Conservation (phyloP, 2,888 invertebrate species). For the Scaptomyza tumidula region DNA sequence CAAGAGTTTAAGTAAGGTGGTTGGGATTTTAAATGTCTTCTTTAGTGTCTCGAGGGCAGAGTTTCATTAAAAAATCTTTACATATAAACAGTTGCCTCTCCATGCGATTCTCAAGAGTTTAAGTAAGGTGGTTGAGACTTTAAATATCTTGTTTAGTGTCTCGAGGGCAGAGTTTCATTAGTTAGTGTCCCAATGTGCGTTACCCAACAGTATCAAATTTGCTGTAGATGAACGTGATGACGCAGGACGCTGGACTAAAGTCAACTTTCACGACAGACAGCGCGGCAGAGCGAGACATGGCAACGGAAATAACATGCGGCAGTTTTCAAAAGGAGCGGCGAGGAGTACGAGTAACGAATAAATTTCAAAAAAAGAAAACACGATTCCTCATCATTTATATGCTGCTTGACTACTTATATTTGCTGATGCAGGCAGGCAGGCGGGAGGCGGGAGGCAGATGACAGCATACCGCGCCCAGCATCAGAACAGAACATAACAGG, state of each 20-base stretch:
- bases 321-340: background rate
- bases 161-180: background rate
- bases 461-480: slow-evolving; percentile 29
- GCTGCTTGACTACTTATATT: slow-evolving; percentile 48
- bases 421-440: slow-evolving; percentile 19
- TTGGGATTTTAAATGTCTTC: too few species aligned
- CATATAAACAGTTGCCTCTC: too few species aligned
- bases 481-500: slow-evolving; percentile 3
- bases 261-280: slow-evolving; percentile 10
- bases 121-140: background rate
- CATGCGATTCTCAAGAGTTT: too few species aligned
- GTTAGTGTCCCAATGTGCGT: slow-evolving; percentile 9
- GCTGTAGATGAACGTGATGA: slow-evolving; percentile 51
- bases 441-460: slow-evolving; percentile 23
- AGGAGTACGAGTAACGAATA: slow-evolving; percentile 12
- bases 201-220: slow-evolving; percentile 41
- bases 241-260: slow-evolving; percentile 26
- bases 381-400: slow-evolving; percentile 57
- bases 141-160: too few species aligned
- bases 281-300: slow-evolving; percentile 26
- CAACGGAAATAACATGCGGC: slow-evolving; percentile 44
- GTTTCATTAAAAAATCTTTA: too few species aligned
- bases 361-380: slow-evolving; percentile 43
- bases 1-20: background rate
- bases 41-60: too few species aligned